Percentiles rank a stretch among this genome's conserved stretches.
These are phyloP conservation scores for Paramormyrops hopkinsi DNA, from an alignment of 2,797 vertebrate species.

Conservation along the genomic window DNA sequence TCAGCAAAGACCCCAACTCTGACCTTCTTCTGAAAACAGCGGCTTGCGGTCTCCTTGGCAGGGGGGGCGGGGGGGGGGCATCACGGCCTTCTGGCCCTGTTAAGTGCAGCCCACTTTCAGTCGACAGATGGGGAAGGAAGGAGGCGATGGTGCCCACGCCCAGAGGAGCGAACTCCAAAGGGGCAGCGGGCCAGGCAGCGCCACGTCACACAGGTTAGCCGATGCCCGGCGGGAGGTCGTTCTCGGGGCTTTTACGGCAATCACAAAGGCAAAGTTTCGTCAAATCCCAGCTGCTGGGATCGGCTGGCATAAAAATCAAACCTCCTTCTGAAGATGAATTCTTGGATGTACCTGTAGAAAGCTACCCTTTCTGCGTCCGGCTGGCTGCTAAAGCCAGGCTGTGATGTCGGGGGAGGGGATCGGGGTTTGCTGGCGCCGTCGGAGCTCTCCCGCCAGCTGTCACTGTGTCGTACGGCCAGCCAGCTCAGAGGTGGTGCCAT, in stretches of 20 bases:
- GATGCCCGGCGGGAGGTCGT: not conserved
- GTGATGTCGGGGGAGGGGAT: not conserved
- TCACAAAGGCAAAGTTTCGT: not conserved
- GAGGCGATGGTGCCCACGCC: not conserved
- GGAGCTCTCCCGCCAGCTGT: not conserved
- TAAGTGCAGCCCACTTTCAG: not conserved
- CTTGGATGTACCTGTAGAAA: not conserved
- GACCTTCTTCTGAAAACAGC: not conserved
- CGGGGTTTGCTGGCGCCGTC: not conserved
- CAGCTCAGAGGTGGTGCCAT: not conserved
- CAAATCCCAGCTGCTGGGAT: not conserved
- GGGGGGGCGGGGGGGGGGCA: not conserved
- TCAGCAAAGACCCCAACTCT: not conserved
- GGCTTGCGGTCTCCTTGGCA: not conserved
- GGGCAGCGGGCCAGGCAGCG: not conserved
- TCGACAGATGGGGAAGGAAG: not conserved
- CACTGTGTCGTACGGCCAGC: not conserved
- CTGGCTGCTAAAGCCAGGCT: not conserved
- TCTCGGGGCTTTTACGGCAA: not conserved
- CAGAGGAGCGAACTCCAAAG: not conserved
- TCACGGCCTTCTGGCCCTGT: not conserved
- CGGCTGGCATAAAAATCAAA: not conserved
- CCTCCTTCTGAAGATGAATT: not conserved
- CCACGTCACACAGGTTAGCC: not conserved
- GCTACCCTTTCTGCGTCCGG: not conserved